Evolutionary conservation across 2,888 invertebrate genomes (phyloP), one percentile per base, ranked within the genome.

Genomic region (Mythimna loreyi): DNA sequence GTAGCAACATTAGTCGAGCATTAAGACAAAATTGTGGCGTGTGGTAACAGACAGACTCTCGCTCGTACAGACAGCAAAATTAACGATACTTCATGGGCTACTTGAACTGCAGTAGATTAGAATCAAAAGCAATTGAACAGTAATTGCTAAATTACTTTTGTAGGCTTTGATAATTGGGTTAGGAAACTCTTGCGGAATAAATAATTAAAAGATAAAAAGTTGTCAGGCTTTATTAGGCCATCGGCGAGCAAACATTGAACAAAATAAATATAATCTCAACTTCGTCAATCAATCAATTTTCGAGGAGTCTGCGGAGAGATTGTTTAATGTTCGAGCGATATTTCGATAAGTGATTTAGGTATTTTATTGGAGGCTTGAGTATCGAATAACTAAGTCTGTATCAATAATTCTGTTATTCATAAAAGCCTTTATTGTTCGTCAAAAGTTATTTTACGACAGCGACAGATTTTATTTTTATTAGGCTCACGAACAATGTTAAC

Each of bases 181-280:
- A 60, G 47, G 56, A 49, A 70, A 80, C 58, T 76, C 66, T 81
- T 71, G 64, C 59, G 61, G 64, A 67, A 83, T 75, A 71, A 74
- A 67, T 83, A 72, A 83, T 72, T 72, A 67, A 40, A 36, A 53
- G 53, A 67, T 68, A 70, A 81, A 69, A 66, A 74, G 70, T 81
- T 72, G 49, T 64, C 56, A 67, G 45, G 36, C 58, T 69, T 73
- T 63, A 67, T 63, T 40, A 64, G 57, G 47, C 56, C 57, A 62
- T 55, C 57, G 50, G 28, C 25, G 53, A 52, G 57, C 58, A 75
- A 84, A 59, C 33, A 67, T 67, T 63, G 61, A 67, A 67, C 61
- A 67, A 60, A 58, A 61, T 50, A 75, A 75, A 80, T 68, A 65
- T 61, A 49, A 78, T 72, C 49, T 45, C 13, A 72, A 79, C 68